These are phyloP conservation scores for Diarsia rubi DNA, from an alignment of 2,888 invertebrate species.

Conservation along the genomic window DNA sequence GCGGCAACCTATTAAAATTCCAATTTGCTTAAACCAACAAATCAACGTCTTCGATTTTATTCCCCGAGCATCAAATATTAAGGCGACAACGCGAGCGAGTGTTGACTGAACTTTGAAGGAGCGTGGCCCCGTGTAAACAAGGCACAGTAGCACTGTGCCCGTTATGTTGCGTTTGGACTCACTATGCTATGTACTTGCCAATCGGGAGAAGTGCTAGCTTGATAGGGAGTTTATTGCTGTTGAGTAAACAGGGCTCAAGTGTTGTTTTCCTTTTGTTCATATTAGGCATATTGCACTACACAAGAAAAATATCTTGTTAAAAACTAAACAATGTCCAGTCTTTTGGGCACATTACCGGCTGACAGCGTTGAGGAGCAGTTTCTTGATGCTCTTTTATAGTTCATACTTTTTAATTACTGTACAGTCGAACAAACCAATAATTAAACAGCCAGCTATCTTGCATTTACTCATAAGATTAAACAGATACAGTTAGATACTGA, in stretches of 20 bases:
- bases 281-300: background rate
- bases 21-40: slow-evolving; percentile 57
- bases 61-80: slow-evolving; percentile 58
- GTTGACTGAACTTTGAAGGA: slow-evolving; percentile 51
- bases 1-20: slow-evolving; percentile 11
- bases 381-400: no score
- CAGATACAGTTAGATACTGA: no score
- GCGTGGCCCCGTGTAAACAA: slow-evolving; percentile 48
- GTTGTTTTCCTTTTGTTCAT: background rate
- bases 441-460: no score
- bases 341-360: no score
- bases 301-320: background rate
- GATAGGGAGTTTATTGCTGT: slow-evolving; percentile 15
- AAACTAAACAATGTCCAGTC: no score
- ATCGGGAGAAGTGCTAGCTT: slow-evolving; percentile 24
- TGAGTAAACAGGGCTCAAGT: slow-evolving; percentile 23
- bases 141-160: slow-evolving; percentile 23
- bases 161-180: slow-evolving; percentile 35
- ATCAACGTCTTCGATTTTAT: slow-evolving; percentile 45
- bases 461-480: no score
- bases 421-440: no score
- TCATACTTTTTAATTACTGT: no score
- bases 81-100: slow-evolving; percentile 45
- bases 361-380: no score
- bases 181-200: slow-evolving; percentile 28